Evolutionary conservation across 2,113 vertebrate genomes (phyloP), one percentile per base, ranked within the genome.

Genomic region (Pluvialis apricaria): DNA sequence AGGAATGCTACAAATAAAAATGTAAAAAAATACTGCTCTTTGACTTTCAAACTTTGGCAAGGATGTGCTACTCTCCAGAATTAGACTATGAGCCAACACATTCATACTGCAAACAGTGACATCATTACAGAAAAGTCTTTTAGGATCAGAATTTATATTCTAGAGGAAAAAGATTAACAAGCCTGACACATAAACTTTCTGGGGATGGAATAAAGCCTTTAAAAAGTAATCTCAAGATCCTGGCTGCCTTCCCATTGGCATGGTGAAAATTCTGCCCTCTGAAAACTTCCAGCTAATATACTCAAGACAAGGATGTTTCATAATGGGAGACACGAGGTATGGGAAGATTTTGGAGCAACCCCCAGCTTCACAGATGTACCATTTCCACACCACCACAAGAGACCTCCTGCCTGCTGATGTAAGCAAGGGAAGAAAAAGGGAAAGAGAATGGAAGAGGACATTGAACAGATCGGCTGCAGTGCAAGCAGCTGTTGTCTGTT

Each of bases 31-130:
- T 1, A 6, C 19, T 52, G 5, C 7, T 69, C 66, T 95, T 76
- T 85, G 84, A 91, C 94, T 94, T 93, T 89, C 87, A 87, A 5
- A 88, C 40, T 91, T 79, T 49, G 78, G 28, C 73, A 94, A 90
- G 52, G 78, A 52, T 89, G n/a, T 1, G 2, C 16, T 69, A 21
- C 61, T 69, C 57, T 80, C 52, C 36, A 87, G 58, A 96, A 69
- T 62, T 26, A 76, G 57, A 65, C 49, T 38, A 15, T 25, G 66
- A 90, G 92, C 45, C 92, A 91, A 54, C 36, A 45, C 8, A 20
- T 49, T 73, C 68, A 65, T 36, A n/a, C 47, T 57, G 69, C 65
- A 92, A 68, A 44, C 52, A 77, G 11, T 79, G 62, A 68, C 58
- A 89, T 94, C 70, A 73, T 66, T 68, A 80, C 58, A 91, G n/a